A percentile compares a stretch with the other conserved stretches of the same genome.
Evolutionary conservation across 2,888 invertebrate species (phyloP).

Genomic region (Melinopterus prodromus): DNA sequence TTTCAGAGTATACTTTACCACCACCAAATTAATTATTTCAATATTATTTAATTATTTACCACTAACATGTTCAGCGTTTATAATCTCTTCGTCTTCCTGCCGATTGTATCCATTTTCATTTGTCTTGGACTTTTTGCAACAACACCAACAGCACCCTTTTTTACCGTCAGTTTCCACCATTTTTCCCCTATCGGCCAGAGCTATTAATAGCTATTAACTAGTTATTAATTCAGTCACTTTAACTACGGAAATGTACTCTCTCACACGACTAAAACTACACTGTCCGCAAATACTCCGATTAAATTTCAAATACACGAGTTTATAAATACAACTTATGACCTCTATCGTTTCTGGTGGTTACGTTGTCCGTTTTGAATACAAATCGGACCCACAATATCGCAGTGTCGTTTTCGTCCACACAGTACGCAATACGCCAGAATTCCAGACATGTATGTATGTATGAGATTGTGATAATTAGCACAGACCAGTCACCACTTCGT

Average conservation of each 20-base stretch:
- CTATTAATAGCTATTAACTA: background rate
- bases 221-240: background rate
- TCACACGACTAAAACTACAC: background rate
- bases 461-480: background rate
- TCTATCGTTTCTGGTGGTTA: constrained; percentile 4
- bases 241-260: background rate
- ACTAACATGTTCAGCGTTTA: background rate
- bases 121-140: constrained; percentile 30
- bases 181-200: background rate
- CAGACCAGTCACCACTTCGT: background rate
- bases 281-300: background rate
- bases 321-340: background rate
- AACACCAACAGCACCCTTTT: constrained; percentile 30
- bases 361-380: background rate
- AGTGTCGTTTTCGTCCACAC: background rate
- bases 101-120: constrained; percentile 8
- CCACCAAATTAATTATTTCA: background rate
- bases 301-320: constrained; percentile 4
- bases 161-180: constrained; percentile 25
- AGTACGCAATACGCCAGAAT: background rate
- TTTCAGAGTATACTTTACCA: background rate
- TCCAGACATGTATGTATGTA: background rate
- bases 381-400: background rate
- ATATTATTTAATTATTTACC: background rate
- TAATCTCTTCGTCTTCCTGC: background rate